Conservation (phyloP, 2,797 vertebrate species). For the Neosilurus mollespiculum region DNA sequence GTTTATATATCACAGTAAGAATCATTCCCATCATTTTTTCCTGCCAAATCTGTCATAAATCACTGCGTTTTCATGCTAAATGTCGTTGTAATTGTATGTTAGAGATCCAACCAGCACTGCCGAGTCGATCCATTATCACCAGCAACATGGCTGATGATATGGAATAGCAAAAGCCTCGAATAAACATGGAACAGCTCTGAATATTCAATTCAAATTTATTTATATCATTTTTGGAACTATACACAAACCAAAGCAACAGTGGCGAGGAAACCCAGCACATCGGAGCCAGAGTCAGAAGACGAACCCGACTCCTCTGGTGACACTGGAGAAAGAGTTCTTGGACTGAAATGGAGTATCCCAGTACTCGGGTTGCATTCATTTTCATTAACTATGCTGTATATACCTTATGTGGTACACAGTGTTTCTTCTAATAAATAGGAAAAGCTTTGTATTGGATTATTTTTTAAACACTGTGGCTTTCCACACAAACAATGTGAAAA, state of each 20-base stretch:
- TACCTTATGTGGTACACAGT: neutral
- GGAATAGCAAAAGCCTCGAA: constrained; percentile 35
- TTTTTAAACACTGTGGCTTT: constrained; percentile 45
- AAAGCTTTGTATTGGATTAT: neutral
- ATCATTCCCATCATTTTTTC: constrained; percentile 23
- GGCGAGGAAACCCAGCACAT: neutral
- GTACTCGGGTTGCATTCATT: neutral
- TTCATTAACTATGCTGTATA: no score
- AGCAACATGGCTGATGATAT: constrained; percentile 44
- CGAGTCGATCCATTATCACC: constrained; percentile 61
- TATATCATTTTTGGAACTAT: neutral
- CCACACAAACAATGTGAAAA: constrained; percentile 55
- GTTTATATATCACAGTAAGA: constrained; percentile 47
- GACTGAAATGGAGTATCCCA: neutral
- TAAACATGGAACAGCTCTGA: constrained; percentile 54
- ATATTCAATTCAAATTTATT: neutral
- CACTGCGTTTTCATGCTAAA: constrained; percentile 63
- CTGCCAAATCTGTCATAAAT: constrained; percentile 67
- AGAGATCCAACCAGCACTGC: constrained; percentile 57
- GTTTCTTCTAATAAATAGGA: neutral
- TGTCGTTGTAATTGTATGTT: constrained; percentile 67
- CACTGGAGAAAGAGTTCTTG: neutral
- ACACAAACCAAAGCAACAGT: neutral
- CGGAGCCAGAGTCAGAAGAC: neutral
- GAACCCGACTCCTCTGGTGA: neutral